Conservation (phyloP, 2,888 invertebrate species). For the Plemyria rubiginata region DNA sequence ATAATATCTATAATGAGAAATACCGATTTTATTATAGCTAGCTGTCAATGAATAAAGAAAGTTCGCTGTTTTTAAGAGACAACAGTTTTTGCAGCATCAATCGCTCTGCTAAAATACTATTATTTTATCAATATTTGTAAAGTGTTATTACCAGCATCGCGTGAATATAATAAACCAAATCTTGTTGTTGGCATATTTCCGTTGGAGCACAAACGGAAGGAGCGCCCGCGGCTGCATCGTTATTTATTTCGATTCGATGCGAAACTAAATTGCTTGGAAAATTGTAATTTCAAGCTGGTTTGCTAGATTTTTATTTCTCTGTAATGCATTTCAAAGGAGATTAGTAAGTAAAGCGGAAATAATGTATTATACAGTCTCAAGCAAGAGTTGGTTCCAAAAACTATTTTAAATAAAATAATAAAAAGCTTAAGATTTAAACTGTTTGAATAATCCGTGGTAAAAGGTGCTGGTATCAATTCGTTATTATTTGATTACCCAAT, state of each 20-base stretch:
- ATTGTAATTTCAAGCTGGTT: constrained; percentile 38
- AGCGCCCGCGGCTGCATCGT: constrained; percentile 34
- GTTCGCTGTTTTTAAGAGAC: too few relatives aligned
- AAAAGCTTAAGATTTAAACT: too few relatives aligned
- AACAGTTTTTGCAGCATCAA: too few relatives aligned
- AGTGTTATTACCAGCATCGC: constrained; percentile 6
- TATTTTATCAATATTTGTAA: not conserved
- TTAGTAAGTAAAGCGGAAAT: constrained; percentile 4
- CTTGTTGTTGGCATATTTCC: constrained; percentile 26
- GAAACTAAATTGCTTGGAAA: constrained; percentile 40
- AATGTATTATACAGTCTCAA: not conserved
- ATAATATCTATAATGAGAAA: too few relatives aligned
- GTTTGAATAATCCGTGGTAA: too few relatives aligned
- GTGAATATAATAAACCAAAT: constrained; percentile 14
- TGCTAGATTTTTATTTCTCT: constrained; percentile 28
- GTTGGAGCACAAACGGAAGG: constrained; percentile 14
- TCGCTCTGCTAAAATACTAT: too few relatives aligned
- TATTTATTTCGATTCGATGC: constrained; percentile 43
- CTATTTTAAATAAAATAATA: too few relatives aligned
- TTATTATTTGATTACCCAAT: too few relatives aligned
- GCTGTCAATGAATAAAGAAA: too few relatives aligned
- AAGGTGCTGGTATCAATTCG: too few relatives aligned
- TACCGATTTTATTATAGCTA: too few relatives aligned
- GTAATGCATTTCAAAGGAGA: constrained; percentile 1
- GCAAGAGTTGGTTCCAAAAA: too few relatives aligned